Base-by-base conservation (phyloP, 2,888 invertebrate species). In the Ptychoptera albimana region DNA sequence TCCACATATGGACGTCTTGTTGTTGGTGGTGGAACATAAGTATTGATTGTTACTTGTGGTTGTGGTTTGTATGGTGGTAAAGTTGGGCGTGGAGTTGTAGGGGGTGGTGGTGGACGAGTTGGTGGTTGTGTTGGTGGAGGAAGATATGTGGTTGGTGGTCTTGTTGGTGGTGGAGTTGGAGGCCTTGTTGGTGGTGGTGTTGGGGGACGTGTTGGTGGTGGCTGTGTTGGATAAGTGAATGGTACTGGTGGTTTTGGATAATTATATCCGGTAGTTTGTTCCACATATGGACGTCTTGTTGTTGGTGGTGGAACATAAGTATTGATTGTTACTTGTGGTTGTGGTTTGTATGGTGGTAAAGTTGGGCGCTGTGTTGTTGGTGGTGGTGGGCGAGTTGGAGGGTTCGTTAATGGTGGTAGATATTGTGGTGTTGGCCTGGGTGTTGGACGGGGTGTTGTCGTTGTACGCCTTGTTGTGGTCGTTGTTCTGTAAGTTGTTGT, bases 141-240 rank as follows among this genome's bases (percentile, higher is more conserved):
- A 61, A 68, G 8, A 67, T 64, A 1, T 64, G 62, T 52, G 67
- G 46, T 36, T 23, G 31, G 29, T 42, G 40, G 23, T 7, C 23
- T 35, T 37, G 46, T 30, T 8, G 37, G n/a, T 32, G 39, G 32
- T 38, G 42, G 42, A 29, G 34, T 37, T 8, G 14, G 41, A 31
- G 29, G 43, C 13, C 42, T 43, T 15, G 40, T 16, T n/a, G 36
- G 42, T 2, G 43, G 38, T 39, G 48, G 46, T 38, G 39, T 15
- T 34, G 43, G 15, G 7, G 37, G 39, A 15, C 42, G 37, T 23
- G 45, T 30, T 29, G 39, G 29, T 43, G 43, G 32, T 34, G 23
- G 23, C 7, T 23, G 23, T 23, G 23, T 23, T 23, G 23, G 23
- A 7, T 23, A 23, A 23, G 23, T 23, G 7, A 23, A 23, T 23